phyloP scores from a whole-genome alignment of 2,888 invertebrate species.

The Drosophila pseudotalamancana region DNA sequence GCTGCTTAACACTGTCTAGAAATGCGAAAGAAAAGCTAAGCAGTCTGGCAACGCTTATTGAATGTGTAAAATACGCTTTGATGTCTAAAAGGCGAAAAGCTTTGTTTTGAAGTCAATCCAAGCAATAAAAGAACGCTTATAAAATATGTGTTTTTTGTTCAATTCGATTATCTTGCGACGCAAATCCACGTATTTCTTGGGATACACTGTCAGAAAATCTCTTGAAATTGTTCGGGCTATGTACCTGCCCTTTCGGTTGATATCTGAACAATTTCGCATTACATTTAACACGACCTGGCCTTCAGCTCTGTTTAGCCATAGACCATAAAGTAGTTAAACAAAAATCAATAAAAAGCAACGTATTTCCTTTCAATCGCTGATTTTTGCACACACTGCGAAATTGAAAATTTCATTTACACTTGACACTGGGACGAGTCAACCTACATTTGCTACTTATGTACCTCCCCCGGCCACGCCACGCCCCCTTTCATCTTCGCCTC shows the following conservation, averaged over 20 bases:
- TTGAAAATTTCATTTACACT: constrained; percentile 74
- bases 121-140: constrained; percentile 3
- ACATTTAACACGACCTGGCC: constrained; percentile 32
- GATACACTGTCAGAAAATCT: too few species aligned
- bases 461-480: neutral
- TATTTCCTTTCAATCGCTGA: constrained; percentile 43
- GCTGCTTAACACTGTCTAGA: neutral
- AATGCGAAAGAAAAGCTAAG: neutral
- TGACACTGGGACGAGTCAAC: constrained; percentile 57
- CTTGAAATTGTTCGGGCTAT: neutral
- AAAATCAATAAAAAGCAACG: constrained; percentile 64
- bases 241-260: neutral
- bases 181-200: constrained; percentile 44
- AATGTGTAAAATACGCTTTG: neutral
- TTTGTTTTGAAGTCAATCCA: neutral
- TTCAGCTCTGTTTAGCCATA: constrained; percentile 4
- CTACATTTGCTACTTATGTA: constrained; percentile 17
- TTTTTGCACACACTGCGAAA: constrained; percentile 65
- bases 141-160: constrained; percentile 1
- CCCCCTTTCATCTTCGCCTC: neutral
- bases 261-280: constrained; percentile 40
- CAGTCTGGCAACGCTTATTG: neutral
- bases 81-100: neutral
- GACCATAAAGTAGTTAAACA: constrained; percentile 3
- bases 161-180: constrained; percentile 1